Base-by-base conservation (phyloP, 2,797 vertebrate genomes). In the Lemur catta region DNA sequence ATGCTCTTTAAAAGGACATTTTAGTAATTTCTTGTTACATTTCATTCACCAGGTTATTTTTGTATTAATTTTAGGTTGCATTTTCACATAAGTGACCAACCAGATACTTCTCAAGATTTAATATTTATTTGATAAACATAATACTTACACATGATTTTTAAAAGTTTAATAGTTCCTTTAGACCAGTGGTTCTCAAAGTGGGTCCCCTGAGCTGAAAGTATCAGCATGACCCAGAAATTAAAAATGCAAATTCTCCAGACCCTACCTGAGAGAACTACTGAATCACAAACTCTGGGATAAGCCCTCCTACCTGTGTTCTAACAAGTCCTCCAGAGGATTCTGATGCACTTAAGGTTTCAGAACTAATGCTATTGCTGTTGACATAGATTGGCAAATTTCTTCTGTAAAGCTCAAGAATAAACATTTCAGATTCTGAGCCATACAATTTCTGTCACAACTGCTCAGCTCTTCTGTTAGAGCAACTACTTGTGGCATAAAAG, bases 121-220 rank as follows among this genome's bases (percentile, higher is more conserved):
- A 80, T 87, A 74, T 59, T 41, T 65, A 82, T 76, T 91, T 89
- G 57, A 50, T 46, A 81, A 35, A 78, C 7, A 38, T 35, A 22
- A 50, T 72, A 41, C 7, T 72, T 69, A 46, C 2, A 22, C 13
- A 26, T 13, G 14, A n/a, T 15, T 81, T 91, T 84, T 55, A 10
- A 89, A 87, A 81, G 55, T 59, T 41, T 63, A 30, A 41, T 0
- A 78, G n/a, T 38, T 81, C 28, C 26, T 95, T 87, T 41, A 82
- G 75, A 52, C 18, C 35, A 65, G 26, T 28, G 43, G 38, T 84
- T 94, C 61, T 92, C 84, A 52, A 65, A 89, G 43, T 9, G 7
- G 35, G 33, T 30, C 24, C 24, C 26, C 43, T 82, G 67, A 59
- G 18, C 2, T 24, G 72, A 50, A 18, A 61, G 28, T 26, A 14